A percentile compares a stretch with the other conserved stretches of the same genome.
Evolutionary conservation across 2,113 vertebrate species (phyloP).

Genomic region (Genyomyrus donnyi): DNA sequence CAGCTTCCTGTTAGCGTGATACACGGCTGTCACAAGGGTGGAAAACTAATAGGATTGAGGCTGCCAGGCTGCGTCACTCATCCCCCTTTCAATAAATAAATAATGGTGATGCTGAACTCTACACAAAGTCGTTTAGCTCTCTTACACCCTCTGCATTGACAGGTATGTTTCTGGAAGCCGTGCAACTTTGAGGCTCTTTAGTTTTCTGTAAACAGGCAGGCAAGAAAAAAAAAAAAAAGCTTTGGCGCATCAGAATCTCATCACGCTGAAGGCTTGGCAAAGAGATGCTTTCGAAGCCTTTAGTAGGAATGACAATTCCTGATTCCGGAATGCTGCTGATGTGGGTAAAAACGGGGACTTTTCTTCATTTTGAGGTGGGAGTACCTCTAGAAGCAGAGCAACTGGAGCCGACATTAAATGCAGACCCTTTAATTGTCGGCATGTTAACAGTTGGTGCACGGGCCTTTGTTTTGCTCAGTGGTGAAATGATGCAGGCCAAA

Average conservation of each 20-base stretch:
- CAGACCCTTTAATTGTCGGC: not conserved
- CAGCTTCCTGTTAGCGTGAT: slow-evolving; percentile 64
- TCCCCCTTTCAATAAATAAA: slow-evolving; percentile 70
- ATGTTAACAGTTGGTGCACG: not conserved
- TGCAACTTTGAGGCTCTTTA: slow-evolving; percentile 19
- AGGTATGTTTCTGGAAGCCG: slow-evolving; percentile 52
- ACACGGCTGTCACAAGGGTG: slow-evolving; percentile 67
- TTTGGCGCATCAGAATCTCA: not conserved
- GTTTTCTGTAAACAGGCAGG: slow-evolving; percentile 27
- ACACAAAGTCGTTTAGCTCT: slow-evolving; percentile 63
- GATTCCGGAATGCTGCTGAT: slow-evolving; percentile 1
- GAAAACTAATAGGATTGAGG: slow-evolving; percentile 70
- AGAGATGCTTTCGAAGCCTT: slow-evolving; percentile 32
- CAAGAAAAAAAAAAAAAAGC: slow-evolving; percentile 16
- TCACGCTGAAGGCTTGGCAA: slow-evolving; percentile 17
- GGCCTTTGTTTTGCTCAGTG: not conserved
- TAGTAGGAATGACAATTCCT: not conserved
- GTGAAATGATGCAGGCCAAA: not conserved
- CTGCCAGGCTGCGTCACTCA: slow-evolving; percentile 67
- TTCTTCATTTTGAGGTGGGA: not conserved
- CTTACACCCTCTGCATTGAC: slow-evolving; percentile 54
- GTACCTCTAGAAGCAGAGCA: not conserved
- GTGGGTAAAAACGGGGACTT: not conserved
- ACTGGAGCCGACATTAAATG: not conserved
- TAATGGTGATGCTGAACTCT: slow-evolving; percentile 58